Percentiles rank a stretch among this genome's conserved stretches.
phyloP scores from a whole-genome alignment of 2,113 vertebrate genomes.

The Myrmophylax atrothorax region DNA sequence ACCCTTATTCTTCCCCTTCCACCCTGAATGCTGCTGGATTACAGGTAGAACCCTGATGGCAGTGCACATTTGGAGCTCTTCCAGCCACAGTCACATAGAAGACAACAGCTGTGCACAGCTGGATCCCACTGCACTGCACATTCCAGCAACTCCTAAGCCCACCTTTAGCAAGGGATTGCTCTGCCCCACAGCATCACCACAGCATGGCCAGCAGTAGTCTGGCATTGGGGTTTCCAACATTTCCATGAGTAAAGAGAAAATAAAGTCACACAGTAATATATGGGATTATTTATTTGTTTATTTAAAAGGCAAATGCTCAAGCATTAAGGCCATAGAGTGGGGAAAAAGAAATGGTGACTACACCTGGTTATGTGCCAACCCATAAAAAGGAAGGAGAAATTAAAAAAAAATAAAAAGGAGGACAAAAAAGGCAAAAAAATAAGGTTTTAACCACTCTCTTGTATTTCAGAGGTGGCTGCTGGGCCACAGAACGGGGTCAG shows the following conservation, averaged over 20 bases:
- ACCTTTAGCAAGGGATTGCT: background rate
- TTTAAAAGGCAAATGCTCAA: background rate
- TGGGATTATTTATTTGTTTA: background rate
- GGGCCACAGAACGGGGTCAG: background rate
- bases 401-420: too few species aligned
- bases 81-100: background rate
- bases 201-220: rapidly evolving
- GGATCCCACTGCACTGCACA: background rate
- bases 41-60: rapidly evolving
- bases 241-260: background rate
- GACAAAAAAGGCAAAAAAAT: background rate
- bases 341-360: background rate
- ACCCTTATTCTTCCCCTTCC: background rate
- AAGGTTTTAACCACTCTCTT: background rate
- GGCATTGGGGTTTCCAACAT: background rate
- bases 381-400: background rate
- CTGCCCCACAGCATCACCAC: rapidly evolving
- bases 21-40: background rate
- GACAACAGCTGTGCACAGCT: background rate
- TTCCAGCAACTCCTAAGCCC: background rate
- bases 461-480: background rate
- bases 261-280: background rate
- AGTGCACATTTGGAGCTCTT: background rate
- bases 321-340: background rate
- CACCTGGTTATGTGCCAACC: background rate